Base-by-base conservation (phyloP, 1,140 invertebrate species). In the Aphis craccivora region DNA sequence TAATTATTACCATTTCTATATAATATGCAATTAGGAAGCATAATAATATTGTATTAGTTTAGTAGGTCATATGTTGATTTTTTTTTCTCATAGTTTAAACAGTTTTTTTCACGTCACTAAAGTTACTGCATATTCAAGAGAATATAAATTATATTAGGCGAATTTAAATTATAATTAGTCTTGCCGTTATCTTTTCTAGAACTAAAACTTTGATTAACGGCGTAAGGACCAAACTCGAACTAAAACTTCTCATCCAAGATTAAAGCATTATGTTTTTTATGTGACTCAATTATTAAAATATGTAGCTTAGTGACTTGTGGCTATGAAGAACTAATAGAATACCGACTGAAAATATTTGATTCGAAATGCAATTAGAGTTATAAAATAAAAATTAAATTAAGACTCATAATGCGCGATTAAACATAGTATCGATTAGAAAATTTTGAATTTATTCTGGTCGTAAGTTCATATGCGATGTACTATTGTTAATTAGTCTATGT, bases 141-240 rank as follows among this genome's bases (percentile, higher is more conserved):
- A 60, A 40, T 60, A 90, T 90, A 90, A 55, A 90, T 90, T 90
- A 60, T 90, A 43, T 43, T 90, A 60, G 88, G 43, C 53, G 53
- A 67, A 90, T 67, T 90, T 43, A 67, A 90, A 90, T 90, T 90
- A 90, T 90, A 90, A 90, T 90, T 90, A 90, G 40, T 43, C 53
- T 67, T 55, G 55, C 55, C 89, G 53, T 90, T 90, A 90, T 90
- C 53, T 67, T 67, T 90, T 90, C 48, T 89, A 60, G 55, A 67
- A 43, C 37, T 43, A 40, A 67, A 90, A 90, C 53, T 90, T 90
- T 67, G 89, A 90, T 90, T 60, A 90, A 90, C 89, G 55, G 53
- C 55, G 55, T 11, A 7, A 60, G 9, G 23, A 37, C 51, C 53
- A 25, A 51, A 88, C 87, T 86, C 87, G 55, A 55, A 90, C 89